phyloP scores from a whole-genome alignment of 2,113 vertebrate species.

The Antigone vipio region DNA sequence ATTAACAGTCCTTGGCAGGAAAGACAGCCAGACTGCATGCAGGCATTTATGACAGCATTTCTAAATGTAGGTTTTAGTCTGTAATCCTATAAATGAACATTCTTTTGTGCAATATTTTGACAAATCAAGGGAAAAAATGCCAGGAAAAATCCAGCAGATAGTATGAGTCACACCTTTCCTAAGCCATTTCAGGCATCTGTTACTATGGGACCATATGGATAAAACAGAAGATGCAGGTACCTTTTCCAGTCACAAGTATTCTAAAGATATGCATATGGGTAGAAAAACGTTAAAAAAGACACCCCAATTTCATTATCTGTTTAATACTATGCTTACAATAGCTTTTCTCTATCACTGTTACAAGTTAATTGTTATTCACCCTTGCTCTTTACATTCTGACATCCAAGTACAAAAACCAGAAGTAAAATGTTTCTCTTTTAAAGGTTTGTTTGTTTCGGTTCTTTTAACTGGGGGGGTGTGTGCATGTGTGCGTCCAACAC shows the following conservation, averaged over 20 bases:
- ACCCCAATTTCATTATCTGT: background rate
- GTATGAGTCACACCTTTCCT: slow-evolving; percentile 68
- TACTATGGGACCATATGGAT: slow-evolving; percentile 53
- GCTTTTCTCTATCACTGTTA: background rate
- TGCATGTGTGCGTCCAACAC: background rate
- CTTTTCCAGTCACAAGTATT: slow-evolving; percentile 28
- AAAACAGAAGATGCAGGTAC: slow-evolving; percentile 58
- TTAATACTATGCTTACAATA: background rate
- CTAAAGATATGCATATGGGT: background rate
- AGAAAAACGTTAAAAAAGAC: background rate
- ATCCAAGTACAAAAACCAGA: background rate
- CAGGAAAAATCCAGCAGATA: slow-evolving; percentile 69
- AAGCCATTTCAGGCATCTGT: slow-evolving; percentile 66
- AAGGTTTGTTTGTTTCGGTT: background rate
- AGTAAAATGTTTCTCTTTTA: background rate
- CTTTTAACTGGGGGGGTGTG: background rate
- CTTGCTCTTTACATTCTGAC: background rate
- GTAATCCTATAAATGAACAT: slow-evolving; percentile 65
- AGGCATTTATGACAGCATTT: slow-evolving; percentile 67
- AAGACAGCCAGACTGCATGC: slow-evolving; percentile 50
- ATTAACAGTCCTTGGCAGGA: slow-evolving; percentile 65
- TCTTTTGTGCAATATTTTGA: slow-evolving; percentile 74
- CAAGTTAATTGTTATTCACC: background rate
- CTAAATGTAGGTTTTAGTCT: slow-evolving; percentile 65
- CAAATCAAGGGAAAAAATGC: slow-evolving; percentile 64